These are phyloP conservation scores for Acromyrmex heyeri DNA, from an alignment of 1,140 invertebrate species.

Conservation along the genomic window DNA sequence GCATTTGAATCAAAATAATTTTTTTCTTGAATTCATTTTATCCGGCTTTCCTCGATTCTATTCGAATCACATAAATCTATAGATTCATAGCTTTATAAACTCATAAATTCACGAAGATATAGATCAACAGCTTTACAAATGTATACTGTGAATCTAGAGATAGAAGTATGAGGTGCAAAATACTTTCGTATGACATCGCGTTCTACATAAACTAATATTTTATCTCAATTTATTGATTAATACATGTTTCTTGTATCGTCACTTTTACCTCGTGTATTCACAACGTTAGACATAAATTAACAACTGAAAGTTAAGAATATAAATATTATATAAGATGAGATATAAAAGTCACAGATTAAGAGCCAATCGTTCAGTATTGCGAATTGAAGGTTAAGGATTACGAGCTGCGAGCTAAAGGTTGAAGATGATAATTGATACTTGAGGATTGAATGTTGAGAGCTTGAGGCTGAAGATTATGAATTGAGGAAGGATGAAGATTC, in stretches of 20 bases:
- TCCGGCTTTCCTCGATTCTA: constrained; percentile 35
- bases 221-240: constrained; percentile 35
- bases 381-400: constrained; percentile 34
- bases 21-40: constrained; percentile 36
- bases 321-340: not conserved
- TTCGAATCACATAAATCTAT: constrained; percentile 57
- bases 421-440: constrained; percentile 20
- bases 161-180: constrained; percentile 43
- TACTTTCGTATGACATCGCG: constrained; percentile 34
- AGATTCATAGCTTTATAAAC: constrained; percentile 62
- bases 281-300: not conserved
- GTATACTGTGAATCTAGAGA: constrained; percentile 6
- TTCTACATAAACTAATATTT: constrained; percentile 31
- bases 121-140: constrained; percentile 59
- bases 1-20: constrained; percentile 15
- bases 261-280: not conserved
- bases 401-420: not conserved
- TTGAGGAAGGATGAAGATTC: constrained; percentile 29
- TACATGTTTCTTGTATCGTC: not conserved
- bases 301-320: not conserved
- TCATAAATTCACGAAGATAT: constrained; percentile 57
- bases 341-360: not conserved
- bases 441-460: constrained; percentile 33
- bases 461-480: constrained; percentile 9
- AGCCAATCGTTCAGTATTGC: constrained; percentile 23